Conservation (phyloP, 2,113 vertebrate genomes). For the Synodontis membranacea region DNA sequence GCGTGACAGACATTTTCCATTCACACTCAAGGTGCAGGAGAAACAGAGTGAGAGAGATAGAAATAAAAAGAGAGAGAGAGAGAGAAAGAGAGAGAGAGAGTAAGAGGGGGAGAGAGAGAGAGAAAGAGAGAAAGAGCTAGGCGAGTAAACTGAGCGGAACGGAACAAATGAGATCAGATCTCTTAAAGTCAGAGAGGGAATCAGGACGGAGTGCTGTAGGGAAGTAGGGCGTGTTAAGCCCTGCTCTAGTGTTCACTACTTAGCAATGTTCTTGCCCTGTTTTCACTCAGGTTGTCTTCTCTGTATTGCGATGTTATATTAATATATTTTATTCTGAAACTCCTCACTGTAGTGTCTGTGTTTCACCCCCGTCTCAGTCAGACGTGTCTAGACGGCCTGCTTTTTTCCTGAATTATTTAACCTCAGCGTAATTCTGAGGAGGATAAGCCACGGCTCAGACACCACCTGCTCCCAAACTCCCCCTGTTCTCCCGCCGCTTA, state of each 20-base stretch:
- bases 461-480: constrained; percentile 68
- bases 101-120: constrained; percentile 2
- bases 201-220: constrained; percentile 15
- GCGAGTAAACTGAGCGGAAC: background rate
- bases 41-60: constrained; percentile 18
- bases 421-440: constrained; percentile 71
- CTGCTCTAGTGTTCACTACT: background rate
- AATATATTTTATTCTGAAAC: constrained; percentile 40
- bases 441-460: constrained; percentile 74
- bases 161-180: constrained; percentile 19
- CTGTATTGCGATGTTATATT: too few species aligned
- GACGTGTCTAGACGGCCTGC: constrained; percentile 76
- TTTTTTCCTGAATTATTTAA: constrained; percentile 74
- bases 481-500: constrained; percentile 22
- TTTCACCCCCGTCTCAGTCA: constrained; percentile 66
- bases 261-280: background rate
- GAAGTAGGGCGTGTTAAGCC: constrained; percentile 46
- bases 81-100: constrained; percentile 2
- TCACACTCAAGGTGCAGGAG: constrained; percentile 38
- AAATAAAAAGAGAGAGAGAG: constrained; percentile 27
- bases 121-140: constrained; percentile 26
- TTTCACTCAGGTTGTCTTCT: constrained; percentile 1
- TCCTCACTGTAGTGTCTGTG: constrained; percentile 64
- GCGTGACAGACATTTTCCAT: constrained; percentile 52
- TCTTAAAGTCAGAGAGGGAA: constrained; percentile 28